phyloP scores from a whole-genome alignment of 2,888 invertebrate species.

The Apamea monoglypha region DNA sequence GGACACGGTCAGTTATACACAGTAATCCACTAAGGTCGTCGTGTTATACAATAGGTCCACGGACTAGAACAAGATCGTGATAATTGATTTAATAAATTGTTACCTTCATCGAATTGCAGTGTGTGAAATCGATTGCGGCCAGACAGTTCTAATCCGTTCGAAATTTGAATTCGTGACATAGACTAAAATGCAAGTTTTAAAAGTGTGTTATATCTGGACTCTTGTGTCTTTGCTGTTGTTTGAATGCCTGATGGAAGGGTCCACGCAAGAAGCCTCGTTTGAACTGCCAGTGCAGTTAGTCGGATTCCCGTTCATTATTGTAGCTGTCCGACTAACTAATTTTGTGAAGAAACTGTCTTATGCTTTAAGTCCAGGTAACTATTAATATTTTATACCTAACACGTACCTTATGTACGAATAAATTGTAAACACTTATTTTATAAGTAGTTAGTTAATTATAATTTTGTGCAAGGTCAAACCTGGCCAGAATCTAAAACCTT shows the following conservation, averaged over 20 bases:
- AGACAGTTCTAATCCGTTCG: constrained; percentile 20
- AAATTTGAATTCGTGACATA: constrained; percentile 34
- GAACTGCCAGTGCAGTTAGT: constrained; percentile 95
- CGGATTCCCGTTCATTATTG: constrained; percentile 95
- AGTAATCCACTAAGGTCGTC: constrained; percentile 80
- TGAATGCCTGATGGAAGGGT: constrained; percentile 81
- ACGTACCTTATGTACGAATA: neutral
- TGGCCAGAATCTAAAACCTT: neutral
- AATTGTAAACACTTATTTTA: neutral
- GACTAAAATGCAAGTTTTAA: constrained; percentile 80
- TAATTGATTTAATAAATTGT: constrained; percentile 49
- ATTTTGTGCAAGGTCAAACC: neutral
- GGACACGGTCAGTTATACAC: constrained; percentile 82
- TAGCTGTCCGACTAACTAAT: constrained; percentile 94
- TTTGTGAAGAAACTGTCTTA: constrained; percentile 96
- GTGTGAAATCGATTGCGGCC: constrained; percentile 53
- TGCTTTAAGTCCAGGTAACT: constrained; percentile 89
- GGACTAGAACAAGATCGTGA: constrained; percentile 51
- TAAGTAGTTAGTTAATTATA: neutral
- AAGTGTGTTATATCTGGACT: constrained; percentile 81
- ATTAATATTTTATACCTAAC: neutral
- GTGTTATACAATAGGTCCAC: constrained; percentile 71
- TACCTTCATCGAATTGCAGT: constrained; percentile 33
- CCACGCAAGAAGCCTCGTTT: constrained; percentile 76
- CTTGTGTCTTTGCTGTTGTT: constrained; percentile 79